A percentile compares a stretch with the other conserved stretches of the same genome.
Conservation (phyloP, 1,140 invertebrate genomes). For the Eueides isabella region DNA sequence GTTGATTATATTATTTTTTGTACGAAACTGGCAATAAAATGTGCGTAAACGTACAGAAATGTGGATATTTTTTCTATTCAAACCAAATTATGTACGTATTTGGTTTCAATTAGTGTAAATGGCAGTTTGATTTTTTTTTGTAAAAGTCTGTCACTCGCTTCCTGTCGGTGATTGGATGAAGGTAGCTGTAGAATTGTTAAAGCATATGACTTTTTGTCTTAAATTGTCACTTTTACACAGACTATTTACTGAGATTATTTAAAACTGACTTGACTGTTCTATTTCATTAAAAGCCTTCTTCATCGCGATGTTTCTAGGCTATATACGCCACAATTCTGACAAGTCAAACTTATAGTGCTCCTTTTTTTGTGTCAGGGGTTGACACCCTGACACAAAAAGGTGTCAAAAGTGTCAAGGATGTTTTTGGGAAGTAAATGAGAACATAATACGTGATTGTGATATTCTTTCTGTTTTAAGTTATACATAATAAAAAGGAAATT, state of each 20-base stretch:
- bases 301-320: too few species aligned
- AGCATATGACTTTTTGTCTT: background rate
- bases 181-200: background rate
- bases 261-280: too few species aligned
- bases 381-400: too few species aligned
- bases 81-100: constrained; percentile 23
- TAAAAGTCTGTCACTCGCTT: constrained; percentile 8
- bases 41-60: background rate
- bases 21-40: background rate
- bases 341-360: too few species aligned
- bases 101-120: constrained; percentile 25
- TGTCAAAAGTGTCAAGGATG: too few species aligned
- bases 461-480: too few species aligned
- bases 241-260: background rate
- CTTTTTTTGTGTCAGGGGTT: too few species aligned
- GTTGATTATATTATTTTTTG: background rate
- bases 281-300: too few species aligned
- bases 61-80: constrained; percentile 4
- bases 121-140: constrained; percentile 20
- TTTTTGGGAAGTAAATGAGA: too few species aligned
- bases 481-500: too few species aligned
- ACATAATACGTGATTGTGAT: too few species aligned
- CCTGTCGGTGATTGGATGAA: constrained; percentile 14
- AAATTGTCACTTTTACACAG: background rate
- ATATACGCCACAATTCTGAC: too few species aligned